Evolutionary conservation across 2,797 vertebrate species (phyloP).

Genomic region (Gymnocypris eckloni): DNA sequence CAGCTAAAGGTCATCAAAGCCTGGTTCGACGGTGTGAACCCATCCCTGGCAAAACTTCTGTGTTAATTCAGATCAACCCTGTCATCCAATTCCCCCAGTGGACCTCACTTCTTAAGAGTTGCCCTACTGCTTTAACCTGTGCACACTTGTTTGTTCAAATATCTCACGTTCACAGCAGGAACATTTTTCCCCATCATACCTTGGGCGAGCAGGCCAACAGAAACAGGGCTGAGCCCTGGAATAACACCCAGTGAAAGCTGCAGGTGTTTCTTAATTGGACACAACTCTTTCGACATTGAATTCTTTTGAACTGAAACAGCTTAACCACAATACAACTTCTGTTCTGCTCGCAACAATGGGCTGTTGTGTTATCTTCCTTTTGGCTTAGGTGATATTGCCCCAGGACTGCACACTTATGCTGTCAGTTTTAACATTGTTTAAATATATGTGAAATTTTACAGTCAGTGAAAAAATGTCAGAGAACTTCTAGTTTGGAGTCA

Average conservation of each 20-base stretch:
- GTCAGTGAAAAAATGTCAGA: slow-evolving; percentile 2
- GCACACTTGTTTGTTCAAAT: slow-evolving; percentile 55
- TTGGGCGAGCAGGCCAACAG: slow-evolving; percentile 59
- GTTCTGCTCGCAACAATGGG: slow-evolving; percentile 82
- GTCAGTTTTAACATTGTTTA: slow-evolving; percentile 83
- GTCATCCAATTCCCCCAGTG: slow-evolving; percentile 43
- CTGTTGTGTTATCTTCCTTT: slow-evolving; percentile 78
- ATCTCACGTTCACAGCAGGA: slow-evolving; percentile 42
- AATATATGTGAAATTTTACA: slow-evolving; percentile 62
- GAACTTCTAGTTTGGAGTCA: slow-evolving; percentile 31
- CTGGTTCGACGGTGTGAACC: slow-evolving; percentile 38
- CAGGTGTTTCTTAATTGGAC: slow-evolving; percentile 71
- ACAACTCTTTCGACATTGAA: slow-evolving; percentile 74
- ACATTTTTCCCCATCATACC: slow-evolving; percentile 47
- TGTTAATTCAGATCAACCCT: slow-evolving; percentile 46
- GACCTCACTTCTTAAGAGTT: slow-evolving; percentile 29
- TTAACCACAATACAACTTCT: slow-evolving; percentile 81
- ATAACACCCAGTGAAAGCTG: slow-evolving; percentile 67
- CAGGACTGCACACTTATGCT: slow-evolving; percentile 75
- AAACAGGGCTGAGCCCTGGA: slow-evolving; percentile 62
- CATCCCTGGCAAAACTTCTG: slow-evolving; percentile 54
- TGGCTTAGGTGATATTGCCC: slow-evolving; percentile 75
- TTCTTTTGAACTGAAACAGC: slow-evolving; percentile 72
- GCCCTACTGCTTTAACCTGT: slow-evolving; percentile 46
- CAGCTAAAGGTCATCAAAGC: slow-evolving; percentile 51